Evolutionary conservation across 2,113 vertebrate genomes (phyloP), one percentile per base, ranked within the genome.

Genomic region (Psittacara wagleri): DNA sequence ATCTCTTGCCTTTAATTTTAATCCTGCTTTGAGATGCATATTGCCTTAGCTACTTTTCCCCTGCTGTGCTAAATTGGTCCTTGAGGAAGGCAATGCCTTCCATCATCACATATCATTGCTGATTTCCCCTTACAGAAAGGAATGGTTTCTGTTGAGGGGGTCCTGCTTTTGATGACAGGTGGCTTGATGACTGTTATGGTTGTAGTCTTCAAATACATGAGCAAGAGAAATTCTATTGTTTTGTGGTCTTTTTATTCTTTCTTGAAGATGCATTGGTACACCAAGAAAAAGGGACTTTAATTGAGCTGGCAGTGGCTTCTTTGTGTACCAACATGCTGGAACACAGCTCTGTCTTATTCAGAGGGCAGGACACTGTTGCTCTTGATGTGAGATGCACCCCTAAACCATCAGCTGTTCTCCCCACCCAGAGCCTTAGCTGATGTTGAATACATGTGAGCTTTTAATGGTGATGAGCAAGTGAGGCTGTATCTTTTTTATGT

Each of bases 1-100:
- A 89, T 57, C 57, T 82, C 83, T 62, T 93, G 73, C 74, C 89
- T 84, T 93, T 94, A 89, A 90, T 97, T 94, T 96, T 82, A 66
- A 69, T 69, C 39, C 90, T 87, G 84, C 94, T 97, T 97, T 96
- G 86, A 96, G 93, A 97, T 97, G 96, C 97, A 94, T 95, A 95
- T 94, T 94, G 79, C 87, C 81, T 78, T 86, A 92, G 83, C 94
- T 92, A 37, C 77, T 90, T 77, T 95, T 73, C 79, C 69, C 97
- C 97, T 83, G 94, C 97, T 96, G 97, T 95, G 97, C 83, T 88
- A 97, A 97, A 97, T 97, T 96, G 97, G 90, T 83, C 95, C 97
- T 97, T 70, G 91, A 96, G 85, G 84, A 91, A 88, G 94, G 96
- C 93, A 94, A 7, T 75, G 94, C 96, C 97, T 96, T 97, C 95